phyloP scores from a whole-genome alignment of 2,888 invertebrate species.

The Colletes collaris region DNA sequence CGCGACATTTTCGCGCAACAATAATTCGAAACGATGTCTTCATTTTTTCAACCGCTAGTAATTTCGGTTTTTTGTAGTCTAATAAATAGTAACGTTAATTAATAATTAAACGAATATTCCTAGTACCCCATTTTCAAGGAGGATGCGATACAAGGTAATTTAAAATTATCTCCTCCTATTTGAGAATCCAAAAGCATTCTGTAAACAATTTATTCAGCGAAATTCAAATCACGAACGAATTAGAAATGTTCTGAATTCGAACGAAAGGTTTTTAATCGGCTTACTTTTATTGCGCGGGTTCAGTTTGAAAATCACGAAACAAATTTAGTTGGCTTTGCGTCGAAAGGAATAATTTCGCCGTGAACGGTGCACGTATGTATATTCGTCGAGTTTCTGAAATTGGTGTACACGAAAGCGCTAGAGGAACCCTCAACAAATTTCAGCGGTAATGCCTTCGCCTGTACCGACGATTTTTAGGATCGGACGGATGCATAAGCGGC shows the following conservation, averaged over 20 bases:
- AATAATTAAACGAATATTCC: no score
- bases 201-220: background rate
- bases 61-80: no score
- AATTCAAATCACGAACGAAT: background rate
- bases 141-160: no score
- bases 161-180: no score
- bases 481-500: conserved; percentile 34
- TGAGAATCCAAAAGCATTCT: no score
- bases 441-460: conserved; percentile 27
- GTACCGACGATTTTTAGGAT: conserved; percentile 43
- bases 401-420: background rate
- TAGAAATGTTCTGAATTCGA: no score
- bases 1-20: background rate
- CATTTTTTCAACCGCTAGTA: no score
- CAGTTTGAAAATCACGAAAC: background rate
- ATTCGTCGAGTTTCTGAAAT: conserved; percentile 13
- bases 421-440: conserved; percentile 26
- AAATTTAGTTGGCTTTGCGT: background rate
- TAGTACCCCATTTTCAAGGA: no score
- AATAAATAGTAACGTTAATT: no score
- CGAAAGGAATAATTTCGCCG: background rate
- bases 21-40: background rate
- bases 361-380: background rate
- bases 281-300: background rate
- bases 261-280: background rate